Base-by-base conservation (phyloP, 1,140 invertebrate genomes). In the Zaprionus inermis region DNA sequence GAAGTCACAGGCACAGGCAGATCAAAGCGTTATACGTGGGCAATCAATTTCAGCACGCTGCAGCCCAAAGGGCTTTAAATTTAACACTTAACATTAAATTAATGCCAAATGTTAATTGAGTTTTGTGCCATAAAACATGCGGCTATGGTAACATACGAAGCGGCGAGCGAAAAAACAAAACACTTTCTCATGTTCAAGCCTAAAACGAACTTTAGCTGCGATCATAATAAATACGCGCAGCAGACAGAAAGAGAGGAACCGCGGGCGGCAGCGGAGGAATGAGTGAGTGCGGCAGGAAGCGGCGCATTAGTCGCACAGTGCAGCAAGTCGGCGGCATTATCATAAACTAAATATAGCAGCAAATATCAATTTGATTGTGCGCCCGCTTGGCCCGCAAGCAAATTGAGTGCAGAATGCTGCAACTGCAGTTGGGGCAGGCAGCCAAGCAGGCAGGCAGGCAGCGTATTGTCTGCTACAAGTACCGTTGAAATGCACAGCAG, bases 331-430 rank as follows among this genome's bases (percentile, higher is more conserved):
- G 72, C 84, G 84, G 84, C 83, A 89, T 88, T 89, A 88, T 88
- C 83, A 88, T 88, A 88, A 88, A 88, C 83, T 88, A 88, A 88
- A 88, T 88, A 84, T 89, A 88, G 77, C 83, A 88, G 83, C 84
- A 89, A 88, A 88, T 88, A 88, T 88, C 83, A 88, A 88, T 88
- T 88, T 88, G 84, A 88, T 88, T 88, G 83, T 72, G 79, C 77
- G 46, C 49, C 46, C 44, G 20, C 24, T 44, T 54, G 63, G 36
- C 77, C 83, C 84, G 60, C 63, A 73, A 82, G 80, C 83, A 88
- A 84, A 88, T 89, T 89, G 83, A 89, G 84, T 79, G 69, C 78
- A 64, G 46, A 66, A 59, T 18, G 30, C 46, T 34, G 20, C 49
- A 32, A 34, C 41, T 44, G 20, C 44, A 12, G 20, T 18, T 44